A percentile compares a stretch with the other conserved stretches of the same genome.
Evolutionary conservation across 2,888 invertebrate genomes (phyloP).

Genomic region (Rotaria sp.): DNA sequence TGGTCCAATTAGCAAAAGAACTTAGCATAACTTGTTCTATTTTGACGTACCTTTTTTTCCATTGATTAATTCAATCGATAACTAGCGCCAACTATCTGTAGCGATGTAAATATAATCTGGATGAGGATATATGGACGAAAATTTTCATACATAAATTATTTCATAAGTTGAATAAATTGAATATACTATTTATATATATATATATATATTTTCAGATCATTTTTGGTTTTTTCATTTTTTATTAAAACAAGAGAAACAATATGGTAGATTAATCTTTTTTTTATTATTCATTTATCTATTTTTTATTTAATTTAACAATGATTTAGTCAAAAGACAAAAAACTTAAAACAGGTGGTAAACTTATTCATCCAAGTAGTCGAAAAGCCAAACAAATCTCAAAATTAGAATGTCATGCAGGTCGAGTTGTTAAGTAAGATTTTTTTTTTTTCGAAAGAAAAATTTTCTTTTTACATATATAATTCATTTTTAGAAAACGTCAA

Average conservation of each 20-base stretch:
- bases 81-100: background rate
- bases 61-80: too few species aligned
- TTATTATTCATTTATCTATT: background rate
- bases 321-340: constrained; percentile 20
- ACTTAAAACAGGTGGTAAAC: background rate
- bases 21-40: too few species aligned
- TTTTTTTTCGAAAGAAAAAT: too few species aligned
- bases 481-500: background rate
- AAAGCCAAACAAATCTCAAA: background rate
- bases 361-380: constrained; percentile 17
- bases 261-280: background rate
- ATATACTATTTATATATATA: background rate
- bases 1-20: too few species aligned
- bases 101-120: background rate
- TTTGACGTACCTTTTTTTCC: too few species aligned
- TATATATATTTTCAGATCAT: background rate
- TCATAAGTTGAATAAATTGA: background rate
- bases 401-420: constrained; percentile 5
- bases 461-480: background rate
- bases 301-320: background rate
- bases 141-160: background rate
- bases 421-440: background rate
- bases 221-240: background rate
- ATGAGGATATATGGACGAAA: background rate
- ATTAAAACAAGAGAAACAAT: background rate